Evolutionary conservation across 2,797 vertebrate genomes (phyloP), one percentile per base, ranked within the genome.

Genomic region (Argyrosomus regius): DNA sequence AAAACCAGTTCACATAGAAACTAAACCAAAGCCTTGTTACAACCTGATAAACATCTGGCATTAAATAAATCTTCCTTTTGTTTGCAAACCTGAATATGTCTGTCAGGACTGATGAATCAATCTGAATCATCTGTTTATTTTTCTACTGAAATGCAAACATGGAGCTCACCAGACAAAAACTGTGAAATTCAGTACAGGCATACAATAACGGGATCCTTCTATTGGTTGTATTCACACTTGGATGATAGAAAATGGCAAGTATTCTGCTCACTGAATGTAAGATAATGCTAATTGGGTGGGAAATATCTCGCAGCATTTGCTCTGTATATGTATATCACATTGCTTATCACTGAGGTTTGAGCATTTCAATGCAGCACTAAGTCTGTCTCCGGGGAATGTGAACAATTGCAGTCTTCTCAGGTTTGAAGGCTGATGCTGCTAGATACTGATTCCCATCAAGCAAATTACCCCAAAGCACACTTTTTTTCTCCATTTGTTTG

Each of bases 11-110:
- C 24, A 24, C 28, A 75, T 54, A 31, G 43, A 7, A 81, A 53
- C 57, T 41, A 35, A 68, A 48, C 17, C 1, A 13, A 77, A 57
- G 3, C 17, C 39, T 75, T 52, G 31, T 31, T 68, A 17, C 31
- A 65, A 66, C 45, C 43, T 28, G 56, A 73, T 75, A 18, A 80
- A 85, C 62, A 83, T 69, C 56, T 76, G 52, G 16, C 49, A 24
- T 46, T 43, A 20, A 84, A 72, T 80, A 50, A 45, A 83, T 53
- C 14, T 39, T 46, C 28, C 17, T 57, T 71, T 80, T 85, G 65
- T 60, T 71, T 83, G 63, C 20, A 52, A 54, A 78, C 43, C 46
- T 62, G 17, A 82, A 57, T 60, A 18, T n/a, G 18, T 56, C 26
- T 50, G 59, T 81, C 35, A 54, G 35, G 62, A 79, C 43, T 72